phyloP scores from a whole-genome alignment of 2,888 invertebrate genomes.

The Pyrocoelia pectoralis region DNA sequence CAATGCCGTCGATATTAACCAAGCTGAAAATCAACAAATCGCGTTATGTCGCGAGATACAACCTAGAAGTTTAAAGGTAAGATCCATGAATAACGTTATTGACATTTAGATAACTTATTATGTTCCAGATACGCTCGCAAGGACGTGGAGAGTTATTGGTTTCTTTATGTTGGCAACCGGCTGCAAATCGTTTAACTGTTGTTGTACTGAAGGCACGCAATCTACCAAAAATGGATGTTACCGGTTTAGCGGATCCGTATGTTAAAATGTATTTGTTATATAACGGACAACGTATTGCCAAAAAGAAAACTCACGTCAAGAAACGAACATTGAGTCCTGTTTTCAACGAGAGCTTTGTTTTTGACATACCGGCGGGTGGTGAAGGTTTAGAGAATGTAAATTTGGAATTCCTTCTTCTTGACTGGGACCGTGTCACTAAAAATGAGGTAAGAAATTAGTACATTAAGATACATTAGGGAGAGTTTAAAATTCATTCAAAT shows the following conservation, averaged over 20 bases:
- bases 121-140: conserved; percentile 83
- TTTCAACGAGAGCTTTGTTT: conserved; percentile 98
- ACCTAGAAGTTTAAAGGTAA: conserved; percentile 92
- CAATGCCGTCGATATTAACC: conserved; percentile 70
- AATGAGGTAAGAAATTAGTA: conserved; percentile 76
- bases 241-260: conserved; percentile 95
- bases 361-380: conserved; percentile 84
- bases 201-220: conserved; percentile 97
- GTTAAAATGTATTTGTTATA: conserved; percentile 97
- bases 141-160: conserved; percentile 95
- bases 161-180: conserved; percentile 98
- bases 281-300: conserved; percentile 97
- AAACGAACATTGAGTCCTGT: conserved; percentile 97
- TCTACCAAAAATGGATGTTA: conserved; percentile 97
- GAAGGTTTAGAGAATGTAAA: conserved; percentile 84
- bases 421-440: conserved; percentile 98
- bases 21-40: conserved; percentile 80
- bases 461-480: background rate
- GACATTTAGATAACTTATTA: too few species aligned
- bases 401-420: conserved; percentile 87
- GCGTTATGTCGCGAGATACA: conserved; percentile 89
- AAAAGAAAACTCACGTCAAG: conserved; percentile 99
- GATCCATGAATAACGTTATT: too few species aligned
- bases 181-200: conserved; percentile 93
- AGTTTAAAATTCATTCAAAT: too few species aligned